Conservation (phyloP, 1,140 invertebrate species). For the Belonocnema kinseyi region DNA sequence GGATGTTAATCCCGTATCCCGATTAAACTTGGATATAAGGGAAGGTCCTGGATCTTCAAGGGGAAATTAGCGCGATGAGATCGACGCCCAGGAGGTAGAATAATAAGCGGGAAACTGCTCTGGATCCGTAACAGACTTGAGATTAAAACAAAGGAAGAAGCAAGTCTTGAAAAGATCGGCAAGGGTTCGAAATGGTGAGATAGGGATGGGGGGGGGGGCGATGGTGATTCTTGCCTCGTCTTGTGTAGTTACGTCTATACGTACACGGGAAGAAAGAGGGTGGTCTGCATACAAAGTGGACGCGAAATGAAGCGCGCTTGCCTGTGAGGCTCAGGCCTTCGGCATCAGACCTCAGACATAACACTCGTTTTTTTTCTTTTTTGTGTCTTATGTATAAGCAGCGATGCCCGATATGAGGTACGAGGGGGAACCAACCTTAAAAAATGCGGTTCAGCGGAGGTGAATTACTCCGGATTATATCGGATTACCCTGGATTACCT, state of each 20-base stretch:
- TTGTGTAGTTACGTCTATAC: constrained; percentile 9
- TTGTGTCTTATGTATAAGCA: constrained; percentile 41
- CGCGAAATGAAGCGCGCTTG: constrained; percentile 70
- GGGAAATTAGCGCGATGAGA: constrained; percentile 29
- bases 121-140: neutral
- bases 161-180: neutral
- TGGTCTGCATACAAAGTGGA: constrained; percentile 73
- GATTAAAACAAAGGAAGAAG: constrained; percentile 27
- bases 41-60: constrained; percentile 5
- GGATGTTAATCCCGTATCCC: neutral
- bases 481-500: no score
- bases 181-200: constrained; percentile 7
- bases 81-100: neutral
- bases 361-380: constrained; percentile 29
- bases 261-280: constrained; percentile 41
- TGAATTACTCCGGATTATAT: no score
- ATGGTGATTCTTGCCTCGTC: constrained; percentile 23
- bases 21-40: constrained; percentile 27
- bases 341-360: constrained; percentile 23
- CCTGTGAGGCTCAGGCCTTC: constrained; percentile 26
- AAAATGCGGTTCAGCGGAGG: no score
- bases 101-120: constrained; percentile 16
- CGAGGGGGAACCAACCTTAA: neutral
- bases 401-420: constrained; percentile 29
- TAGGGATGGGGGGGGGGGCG: neutral